Percentiles rank a stretch among this genome's conserved stretches.
Evolutionary conservation across 2,113 vertebrate species (phyloP).

Genomic region (Asarcornis scutulata): DNA sequence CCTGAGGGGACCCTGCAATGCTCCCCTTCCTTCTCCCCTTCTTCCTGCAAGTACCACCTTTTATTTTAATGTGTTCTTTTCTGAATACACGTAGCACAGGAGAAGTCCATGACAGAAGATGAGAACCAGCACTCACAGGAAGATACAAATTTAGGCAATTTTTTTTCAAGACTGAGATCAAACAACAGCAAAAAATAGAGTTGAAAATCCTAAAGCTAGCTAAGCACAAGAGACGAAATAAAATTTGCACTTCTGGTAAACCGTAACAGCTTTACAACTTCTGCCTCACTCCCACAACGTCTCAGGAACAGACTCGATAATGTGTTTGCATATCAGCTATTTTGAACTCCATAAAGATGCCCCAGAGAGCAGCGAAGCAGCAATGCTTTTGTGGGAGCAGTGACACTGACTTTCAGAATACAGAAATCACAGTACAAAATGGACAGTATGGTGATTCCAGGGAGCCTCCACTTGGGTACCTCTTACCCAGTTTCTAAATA

Average conservation of each 20-base stretch:
- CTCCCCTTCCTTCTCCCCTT: not conserved
- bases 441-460: not conserved
- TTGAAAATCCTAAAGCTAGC: not conserved
- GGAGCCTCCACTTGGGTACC: not conserved
- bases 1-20: not conserved
- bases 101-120: not conserved
- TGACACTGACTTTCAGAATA: not conserved
- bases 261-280: constrained; percentile 40
- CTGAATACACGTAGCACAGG: not conserved
- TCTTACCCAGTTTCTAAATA: not conserved
- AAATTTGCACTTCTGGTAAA: constrained; percentile 16
- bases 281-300: not conserved
- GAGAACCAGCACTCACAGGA: not conserved
- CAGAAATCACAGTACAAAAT: not conserved
- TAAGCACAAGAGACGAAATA: constrained; percentile 21
- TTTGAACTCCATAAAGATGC: constrained; percentile 20
- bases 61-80: not conserved
- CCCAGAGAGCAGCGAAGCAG: not conserved
- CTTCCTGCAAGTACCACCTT: not conserved
- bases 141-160: not conserved
- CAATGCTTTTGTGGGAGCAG: not conserved
- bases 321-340: constrained; percentile 14
- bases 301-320: not conserved
- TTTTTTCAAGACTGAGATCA: not conserved
- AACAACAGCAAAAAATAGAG: not conserved